Evolutionary conservation across 2,113 vertebrate genomes (phyloP).

Genomic region (Equus quagga): DNA sequence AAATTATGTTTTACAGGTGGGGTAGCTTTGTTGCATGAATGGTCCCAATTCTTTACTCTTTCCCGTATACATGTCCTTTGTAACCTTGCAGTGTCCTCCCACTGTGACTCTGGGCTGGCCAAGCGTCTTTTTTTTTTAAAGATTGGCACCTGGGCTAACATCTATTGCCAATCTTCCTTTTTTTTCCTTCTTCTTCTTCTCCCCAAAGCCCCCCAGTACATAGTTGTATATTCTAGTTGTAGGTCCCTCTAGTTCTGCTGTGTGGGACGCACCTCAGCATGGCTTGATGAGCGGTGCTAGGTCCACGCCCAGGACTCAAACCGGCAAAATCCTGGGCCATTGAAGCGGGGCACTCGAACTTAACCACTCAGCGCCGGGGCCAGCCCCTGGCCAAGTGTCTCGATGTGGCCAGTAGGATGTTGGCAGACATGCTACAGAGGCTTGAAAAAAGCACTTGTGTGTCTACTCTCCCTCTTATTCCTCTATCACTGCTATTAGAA

Average conservation of each 20-base stretch:
- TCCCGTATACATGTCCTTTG: not conserved
- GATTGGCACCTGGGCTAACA: too few species aligned
- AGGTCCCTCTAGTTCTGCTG: too few species aligned
- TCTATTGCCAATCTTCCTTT: too few species aligned
- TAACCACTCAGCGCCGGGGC: too few species aligned
- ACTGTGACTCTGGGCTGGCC: not conserved
- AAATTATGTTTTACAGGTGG: not conserved
- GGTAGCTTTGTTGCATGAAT: not conserved
- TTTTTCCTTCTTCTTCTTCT: too few species aligned
- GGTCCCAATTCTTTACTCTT: not conserved
- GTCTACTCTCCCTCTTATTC: not conserved
- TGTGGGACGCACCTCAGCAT: too few species aligned
- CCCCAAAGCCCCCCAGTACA: too few species aligned
- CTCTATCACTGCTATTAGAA: not conserved
- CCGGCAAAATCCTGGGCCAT: too few species aligned
- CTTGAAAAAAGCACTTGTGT: not conserved
- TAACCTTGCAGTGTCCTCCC: not conserved
- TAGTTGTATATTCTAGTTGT: too few species aligned
- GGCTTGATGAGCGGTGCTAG: too few species aligned
- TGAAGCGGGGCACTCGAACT: too few species aligned
- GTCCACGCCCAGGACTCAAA: too few species aligned
- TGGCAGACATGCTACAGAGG: not conserved
- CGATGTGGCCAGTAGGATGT: not conserved
- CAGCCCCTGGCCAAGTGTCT: not conserved
- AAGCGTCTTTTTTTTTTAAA: not conserved